Evolutionary conservation across 1,140 invertebrate species (phyloP).

Genomic region (Acromyrmex charruanus): DNA sequence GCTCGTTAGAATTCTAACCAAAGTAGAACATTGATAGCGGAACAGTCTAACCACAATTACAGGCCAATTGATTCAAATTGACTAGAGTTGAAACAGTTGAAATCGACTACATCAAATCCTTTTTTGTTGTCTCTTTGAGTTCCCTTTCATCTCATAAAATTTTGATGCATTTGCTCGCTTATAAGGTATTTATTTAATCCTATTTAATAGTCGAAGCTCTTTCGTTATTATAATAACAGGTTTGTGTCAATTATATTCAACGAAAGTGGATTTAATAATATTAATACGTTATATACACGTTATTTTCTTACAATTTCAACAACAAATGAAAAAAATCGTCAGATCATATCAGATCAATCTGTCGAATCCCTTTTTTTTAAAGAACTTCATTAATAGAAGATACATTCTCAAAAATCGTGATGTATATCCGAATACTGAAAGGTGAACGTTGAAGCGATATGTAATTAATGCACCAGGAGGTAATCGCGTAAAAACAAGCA

Average conservation of each 20-base stretch:
- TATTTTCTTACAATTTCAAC: too few species aligned
- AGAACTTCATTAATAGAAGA: not conserved
- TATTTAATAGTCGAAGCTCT: not conserved
- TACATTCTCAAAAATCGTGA: not conserved
- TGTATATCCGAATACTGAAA: constrained; percentile 13
- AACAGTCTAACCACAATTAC: constrained; percentile 62
- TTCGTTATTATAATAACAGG: not conserved
- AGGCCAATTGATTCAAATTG: constrained; percentile 67
- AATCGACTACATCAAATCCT: not conserved
- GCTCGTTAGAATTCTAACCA: constrained; percentile 38
- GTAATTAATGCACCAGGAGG: constrained; percentile 52
- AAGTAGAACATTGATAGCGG: constrained; percentile 41
- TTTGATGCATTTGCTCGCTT: not conserved
- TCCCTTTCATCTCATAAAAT: constrained; percentile 15
- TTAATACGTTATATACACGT: not conserved
- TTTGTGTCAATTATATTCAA: not conserved
- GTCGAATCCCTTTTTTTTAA: not conserved
- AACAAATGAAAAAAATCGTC: not conserved
- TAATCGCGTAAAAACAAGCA: constrained; percentile 60
- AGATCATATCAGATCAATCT: not conserved
- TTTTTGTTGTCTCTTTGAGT: not conserved
- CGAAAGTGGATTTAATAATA: not conserved
- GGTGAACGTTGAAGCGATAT: not conserved
- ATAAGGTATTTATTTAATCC: not conserved
- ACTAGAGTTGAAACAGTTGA: constrained; percentile 6